A percentile compares a stretch with the other conserved stretches of the same genome.
Evolutionary conservation across 2,888 invertebrate species (phyloP).

Genomic region (Himalopsyche anomala): DNA sequence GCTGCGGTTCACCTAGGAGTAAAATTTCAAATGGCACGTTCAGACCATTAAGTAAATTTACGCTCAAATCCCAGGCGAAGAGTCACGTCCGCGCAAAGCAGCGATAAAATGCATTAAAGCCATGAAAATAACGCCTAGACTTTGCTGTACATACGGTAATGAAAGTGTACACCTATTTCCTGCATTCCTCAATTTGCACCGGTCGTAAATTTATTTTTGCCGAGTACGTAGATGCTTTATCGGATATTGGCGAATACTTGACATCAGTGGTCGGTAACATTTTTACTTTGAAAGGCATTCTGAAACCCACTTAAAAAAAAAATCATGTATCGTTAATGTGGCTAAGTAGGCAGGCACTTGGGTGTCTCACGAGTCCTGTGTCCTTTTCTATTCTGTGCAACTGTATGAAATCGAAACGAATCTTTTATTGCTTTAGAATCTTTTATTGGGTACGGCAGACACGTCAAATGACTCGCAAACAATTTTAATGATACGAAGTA

Average conservation of each 20-base stretch:
- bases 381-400: too few species aligned
- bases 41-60: slow-evolving; percentile 26
- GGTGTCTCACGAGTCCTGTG: too few species aligned
- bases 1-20: slow-evolving; percentile 3
- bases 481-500: too few species aligned
- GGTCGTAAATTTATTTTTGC: not conserved
- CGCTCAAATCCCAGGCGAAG: not conserved
- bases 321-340: too few species aligned
- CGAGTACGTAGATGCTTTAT: not conserved
- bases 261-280: too few species aligned
- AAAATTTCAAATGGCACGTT: slow-evolving; percentile 20
- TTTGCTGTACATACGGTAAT: not conserved
- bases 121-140: slow-evolving; percentile 21
- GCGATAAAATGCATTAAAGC: slow-evolving; percentile 36
- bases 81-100: slow-evolving; percentile 7
- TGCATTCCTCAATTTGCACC: slow-evolving; percentile 32
- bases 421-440: too few species aligned
- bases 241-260: not conserved
- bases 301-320: too few species aligned
- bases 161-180: not conserved
- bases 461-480: too few species aligned
- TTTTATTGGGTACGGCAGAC: too few species aligned
- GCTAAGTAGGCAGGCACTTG: too few species aligned
- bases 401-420: too few species aligned
- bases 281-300: too few species aligned